A percentile compares a stretch with the other conserved stretches of the same genome.
Conservation (phyloP, 2,797 vertebrate genomes). For the Syndactyla subalaris region DNA sequence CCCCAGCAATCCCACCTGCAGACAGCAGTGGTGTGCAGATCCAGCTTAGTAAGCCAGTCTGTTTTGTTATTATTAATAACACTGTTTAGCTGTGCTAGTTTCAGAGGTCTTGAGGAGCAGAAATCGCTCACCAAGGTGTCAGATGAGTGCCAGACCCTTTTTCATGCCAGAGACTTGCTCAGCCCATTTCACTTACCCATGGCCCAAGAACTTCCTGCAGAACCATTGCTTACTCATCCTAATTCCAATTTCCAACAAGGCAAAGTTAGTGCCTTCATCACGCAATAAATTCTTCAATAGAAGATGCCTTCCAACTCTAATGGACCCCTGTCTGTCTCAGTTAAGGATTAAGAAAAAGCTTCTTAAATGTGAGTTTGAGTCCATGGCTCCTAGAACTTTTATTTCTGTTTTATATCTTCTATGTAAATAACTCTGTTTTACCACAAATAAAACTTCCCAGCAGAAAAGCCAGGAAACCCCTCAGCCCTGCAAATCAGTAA, state of each 20-base stretch:
- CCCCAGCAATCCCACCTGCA: background rate
- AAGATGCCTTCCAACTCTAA: background rate
- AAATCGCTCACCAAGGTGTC: background rate
- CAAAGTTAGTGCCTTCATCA: background rate
- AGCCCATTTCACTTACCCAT: background rate
- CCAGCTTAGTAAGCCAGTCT: background rate
- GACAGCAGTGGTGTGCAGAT: background rate
- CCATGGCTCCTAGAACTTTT: background rate
- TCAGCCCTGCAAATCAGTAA: background rate
- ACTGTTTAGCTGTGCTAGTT: background rate
- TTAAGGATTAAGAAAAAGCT: background rate
- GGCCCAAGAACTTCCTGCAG: background rate
- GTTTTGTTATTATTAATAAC: background rate
- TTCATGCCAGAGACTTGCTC: background rate
- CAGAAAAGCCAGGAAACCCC: background rate
- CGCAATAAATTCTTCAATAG: background rate
- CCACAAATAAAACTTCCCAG: background rate
- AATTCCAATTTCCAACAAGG: background rate
- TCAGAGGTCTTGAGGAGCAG: background rate
- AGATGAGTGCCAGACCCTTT: background rate
- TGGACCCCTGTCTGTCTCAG: background rate
- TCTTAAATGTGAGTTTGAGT: background rate
- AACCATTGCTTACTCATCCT: background rate
- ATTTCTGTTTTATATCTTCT: background rate
- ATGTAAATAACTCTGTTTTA: background rate